These are phyloP conservation scores for Octomys mimax DNA, from an alignment of 2,797 vertebrate genomes.

Conservation along the genomic window DNA sequence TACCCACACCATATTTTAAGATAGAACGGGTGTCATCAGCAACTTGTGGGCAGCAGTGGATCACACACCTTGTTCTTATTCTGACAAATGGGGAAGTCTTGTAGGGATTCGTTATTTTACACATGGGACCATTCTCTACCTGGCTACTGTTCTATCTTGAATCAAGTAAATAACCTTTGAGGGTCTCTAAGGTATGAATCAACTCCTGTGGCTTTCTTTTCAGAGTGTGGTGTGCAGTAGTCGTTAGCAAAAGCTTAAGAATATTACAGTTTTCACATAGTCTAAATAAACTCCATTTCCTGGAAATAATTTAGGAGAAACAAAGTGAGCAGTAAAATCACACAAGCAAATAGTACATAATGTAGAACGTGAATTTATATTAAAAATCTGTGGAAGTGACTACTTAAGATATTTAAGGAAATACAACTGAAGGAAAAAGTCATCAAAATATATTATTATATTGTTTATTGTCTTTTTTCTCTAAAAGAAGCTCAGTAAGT, in stretches of 20 bases:
- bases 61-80: background rate
- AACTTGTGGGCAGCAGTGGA: background rate
- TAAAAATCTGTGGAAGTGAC: background rate
- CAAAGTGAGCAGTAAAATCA: conserved; percentile 3
- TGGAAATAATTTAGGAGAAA: background rate
- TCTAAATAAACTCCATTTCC: background rate
- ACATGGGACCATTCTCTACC: conserved; percentile 17
- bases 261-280: background rate
- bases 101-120: background rate
- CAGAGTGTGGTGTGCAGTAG: background rate
- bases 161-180: conserved; percentile 50
- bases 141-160: conserved; percentile 46
- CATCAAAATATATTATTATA: background rate
- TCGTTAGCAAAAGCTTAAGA: conserved; percentile 22
- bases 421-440: background rate
- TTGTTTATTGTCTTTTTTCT: background rate
- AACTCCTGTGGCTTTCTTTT: conserved; percentile 4
- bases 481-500: background rate
- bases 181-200: conserved; percentile 20
- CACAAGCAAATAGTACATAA: conserved; percentile 8
- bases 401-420: background rate
- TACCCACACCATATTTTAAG: background rate
- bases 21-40: background rate
- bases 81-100: background rate
- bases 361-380: background rate